Percentiles rank a stretch among this genome's conserved stretches.
phyloP scores from a whole-genome alignment of 1,140 invertebrate species.

The Trachymyrmex septentrionalis region DNA sequence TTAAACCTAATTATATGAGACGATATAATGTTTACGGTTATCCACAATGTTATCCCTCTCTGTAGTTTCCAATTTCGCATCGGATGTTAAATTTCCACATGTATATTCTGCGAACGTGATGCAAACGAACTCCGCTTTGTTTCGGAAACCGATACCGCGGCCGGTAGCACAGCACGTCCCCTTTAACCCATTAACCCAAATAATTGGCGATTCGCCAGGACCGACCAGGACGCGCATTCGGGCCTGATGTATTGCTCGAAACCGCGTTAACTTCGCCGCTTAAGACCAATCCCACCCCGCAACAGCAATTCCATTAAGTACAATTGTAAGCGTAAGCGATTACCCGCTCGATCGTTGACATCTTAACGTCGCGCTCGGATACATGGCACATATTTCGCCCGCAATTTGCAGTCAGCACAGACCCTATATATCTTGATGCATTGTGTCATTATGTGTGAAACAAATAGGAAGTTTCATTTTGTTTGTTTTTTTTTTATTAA shows the following conservation, averaged over 20 bases:
- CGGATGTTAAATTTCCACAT: conserved; percentile 22
- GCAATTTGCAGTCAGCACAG: conserved; percentile 3
- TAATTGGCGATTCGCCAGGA: conserved; percentile 49
- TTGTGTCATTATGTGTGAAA: neutral
- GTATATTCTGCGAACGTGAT: conserved; percentile 2
- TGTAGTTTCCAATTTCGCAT: neutral
- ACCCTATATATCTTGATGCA: neutral
- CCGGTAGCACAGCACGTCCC: conserved; percentile 19
- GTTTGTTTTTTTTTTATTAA: neutral
- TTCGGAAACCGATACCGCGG: conserved; percentile 35
- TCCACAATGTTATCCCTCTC: neutral
- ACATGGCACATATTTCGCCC: conserved; percentile 13
- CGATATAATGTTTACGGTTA: conserved; percentile 24
- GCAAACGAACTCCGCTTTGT: conserved; percentile 25
- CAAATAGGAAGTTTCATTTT: neutral
- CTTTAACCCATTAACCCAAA: conserved; percentile 53
- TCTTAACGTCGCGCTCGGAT: conserved; percentile 30
- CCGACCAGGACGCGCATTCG: conserved; percentile 25
- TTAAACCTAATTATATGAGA: conserved; percentile 12
- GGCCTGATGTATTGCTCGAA: conserved; percentile 39
- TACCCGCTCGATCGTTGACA: conserved; percentile 41
- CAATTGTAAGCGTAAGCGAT: conserved; percentile 49
- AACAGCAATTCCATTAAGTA: conserved; percentile 50
- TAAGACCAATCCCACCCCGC: conserved; percentile 41
- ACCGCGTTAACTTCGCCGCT: conserved; percentile 47